A percentile compares a stretch with the other conserved stretches of the same genome.
Evolutionary conservation across 2,797 vertebrate genomes (phyloP).

Genomic region (Mormyrus hasselquistii): DNA sequence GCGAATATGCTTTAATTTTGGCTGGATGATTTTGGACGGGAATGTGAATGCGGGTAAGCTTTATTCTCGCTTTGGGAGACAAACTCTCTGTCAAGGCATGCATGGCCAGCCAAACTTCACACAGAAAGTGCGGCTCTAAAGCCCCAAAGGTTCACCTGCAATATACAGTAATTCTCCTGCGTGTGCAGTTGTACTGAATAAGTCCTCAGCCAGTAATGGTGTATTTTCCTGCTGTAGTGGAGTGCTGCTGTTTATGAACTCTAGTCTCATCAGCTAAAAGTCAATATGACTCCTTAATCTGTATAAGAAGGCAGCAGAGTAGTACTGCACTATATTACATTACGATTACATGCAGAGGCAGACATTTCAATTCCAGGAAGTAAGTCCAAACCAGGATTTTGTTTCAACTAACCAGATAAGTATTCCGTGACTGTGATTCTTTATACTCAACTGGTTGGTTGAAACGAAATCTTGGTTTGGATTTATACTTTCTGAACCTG

Average conservation of each 20-base stretch:
- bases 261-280: background rate
- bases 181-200: background rate
- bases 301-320: background rate
- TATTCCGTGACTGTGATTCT: background rate
- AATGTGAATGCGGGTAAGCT: slow-evolving; percentile 45
- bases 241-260: background rate
- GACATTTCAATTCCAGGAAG: background rate
- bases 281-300: background rate
- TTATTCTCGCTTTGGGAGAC: slow-evolving; percentile 45
- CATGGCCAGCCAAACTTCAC: background rate
- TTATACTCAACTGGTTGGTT: too few relatives aligned
- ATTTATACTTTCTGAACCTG: too few relatives aligned
- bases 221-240: background rate
- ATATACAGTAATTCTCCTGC: background rate
- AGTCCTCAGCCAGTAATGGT: background rate
- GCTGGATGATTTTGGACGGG: background rate
- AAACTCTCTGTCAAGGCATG: background rate
- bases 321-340: background rate
- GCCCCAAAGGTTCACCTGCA: background rate
- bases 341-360: background rate
- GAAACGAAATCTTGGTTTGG: too few relatives aligned
- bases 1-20: background rate
- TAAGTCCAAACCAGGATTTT: background rate
- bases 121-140: background rate
- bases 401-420: background rate